Evolutionary conservation across 2,888 invertebrate species (phyloP), one percentile per base, ranked within the genome.

Genomic region (Caenorhabditis sp.): DNA sequence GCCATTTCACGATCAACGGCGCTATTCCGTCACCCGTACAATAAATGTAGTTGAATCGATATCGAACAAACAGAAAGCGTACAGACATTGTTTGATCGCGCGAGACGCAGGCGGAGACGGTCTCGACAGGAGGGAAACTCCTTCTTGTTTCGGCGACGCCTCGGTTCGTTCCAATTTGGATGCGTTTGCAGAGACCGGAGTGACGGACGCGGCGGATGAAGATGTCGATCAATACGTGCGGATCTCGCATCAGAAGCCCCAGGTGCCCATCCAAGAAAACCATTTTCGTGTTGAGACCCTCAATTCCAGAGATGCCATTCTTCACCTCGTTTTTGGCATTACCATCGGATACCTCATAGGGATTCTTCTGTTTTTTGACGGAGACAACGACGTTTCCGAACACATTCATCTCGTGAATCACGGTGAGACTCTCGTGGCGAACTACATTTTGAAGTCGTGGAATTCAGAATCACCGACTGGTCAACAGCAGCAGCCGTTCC

Each of bases 41-140:
- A 65, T 65, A 65, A 65, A 65, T 65, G 55, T 65, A 55, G 65
- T 65, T 55, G 65, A 52, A 65, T 65, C 52, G 53, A 63, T 63
- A 27, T 39, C 20, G 35, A 39, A 63, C 53, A 63, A 63, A 63
- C 46, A 55, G 9, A 41, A 53, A 30, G 11, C 35, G n/a, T 17
- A 53, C 17, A 52, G 27, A 32, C 13, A 63, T 32, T 53, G 35
- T 52, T 63, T 63, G 65, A 65, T 55, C 32, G 37, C 17, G 56
- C 6, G 48, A 50, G 65, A 66, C 65, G 30, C 56, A 58, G 66
- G 55, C 53, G 9, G 24, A 48, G 56, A 39, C 46, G 66, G 55
- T 55, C 63, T 46, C 46, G 30, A 24, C 30, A 45, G 45, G 24
- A 53, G 52, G n/a, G n/a, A n/a, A n/a, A n/a, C n/a, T 65, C 55